phyloP scores from a whole-genome alignment of 2,888 invertebrate species.

The Noctua comes region DNA sequence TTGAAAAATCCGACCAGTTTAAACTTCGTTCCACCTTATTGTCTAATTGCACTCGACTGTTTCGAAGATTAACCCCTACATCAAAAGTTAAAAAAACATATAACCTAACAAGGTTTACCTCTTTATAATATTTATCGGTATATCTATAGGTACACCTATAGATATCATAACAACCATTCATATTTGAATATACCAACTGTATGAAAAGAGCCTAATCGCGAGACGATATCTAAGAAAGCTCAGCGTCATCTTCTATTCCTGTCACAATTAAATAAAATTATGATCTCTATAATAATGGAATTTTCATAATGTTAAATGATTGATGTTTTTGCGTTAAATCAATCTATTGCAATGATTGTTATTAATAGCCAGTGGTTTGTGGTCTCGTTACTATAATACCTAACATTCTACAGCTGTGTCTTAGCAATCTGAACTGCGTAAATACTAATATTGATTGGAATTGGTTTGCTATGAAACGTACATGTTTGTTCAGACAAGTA shows the following conservation, averaged over 20 bases:
- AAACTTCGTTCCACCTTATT: no score
- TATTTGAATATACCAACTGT: no score
- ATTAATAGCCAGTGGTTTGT: neutral
- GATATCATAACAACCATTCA: neutral
- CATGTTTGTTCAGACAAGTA: conserved; percentile 16
- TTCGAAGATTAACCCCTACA: neutral
- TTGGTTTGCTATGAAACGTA: conserved; percentile 3
- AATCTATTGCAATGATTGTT: neutral
- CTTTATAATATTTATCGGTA: no score
- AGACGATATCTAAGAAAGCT: neutral
- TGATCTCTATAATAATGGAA: no score
- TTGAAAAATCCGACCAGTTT: no score
- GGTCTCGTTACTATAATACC: neutral
- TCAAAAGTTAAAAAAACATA: neutral
- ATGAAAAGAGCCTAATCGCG: neutral
- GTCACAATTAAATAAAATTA: neutral
- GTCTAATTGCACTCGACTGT: no score
- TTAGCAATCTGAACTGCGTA: conserved; percentile 9
- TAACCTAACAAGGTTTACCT: neutral
- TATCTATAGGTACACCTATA: no score
- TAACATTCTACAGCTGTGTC: neutral
- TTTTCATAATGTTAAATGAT: no score
- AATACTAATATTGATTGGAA: conserved; percentile 36
- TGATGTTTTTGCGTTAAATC: neutral
- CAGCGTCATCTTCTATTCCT: neutral